These are phyloP conservation scores for Rhogogaster chlorosoma DNA, from an alignment of 2,888 invertebrate species.

Conservation along the genomic window DNA sequence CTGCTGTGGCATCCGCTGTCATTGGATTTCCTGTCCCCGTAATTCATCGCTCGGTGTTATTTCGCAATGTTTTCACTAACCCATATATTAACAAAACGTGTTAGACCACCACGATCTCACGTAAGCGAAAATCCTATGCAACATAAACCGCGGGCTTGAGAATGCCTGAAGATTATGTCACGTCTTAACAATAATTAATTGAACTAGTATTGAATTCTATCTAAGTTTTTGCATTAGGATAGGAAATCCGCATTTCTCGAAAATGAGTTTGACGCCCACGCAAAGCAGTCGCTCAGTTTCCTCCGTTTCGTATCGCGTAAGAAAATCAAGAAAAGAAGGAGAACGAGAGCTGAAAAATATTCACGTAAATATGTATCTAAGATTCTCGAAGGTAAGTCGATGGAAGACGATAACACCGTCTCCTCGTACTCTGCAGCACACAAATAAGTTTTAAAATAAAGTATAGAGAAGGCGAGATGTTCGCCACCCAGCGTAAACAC, in stretches of 20 bases:
- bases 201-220: too few relatives aligned
- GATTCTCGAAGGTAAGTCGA: not conserved
- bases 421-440: not conserved
- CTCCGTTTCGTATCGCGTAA: not conserved
- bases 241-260: not conserved
- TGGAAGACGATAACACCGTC: not conserved
- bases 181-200: not conserved
- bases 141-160: not conserved
- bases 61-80: not conserved
- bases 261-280: not conserved
- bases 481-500: constrained; percentile 71
- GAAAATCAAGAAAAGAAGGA: not conserved
- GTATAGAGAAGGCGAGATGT: constrained; percentile 34
- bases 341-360: not conserved
- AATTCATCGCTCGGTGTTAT: constrained; percentile 18
- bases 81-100: constrained; percentile 6
- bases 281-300: not conserved
- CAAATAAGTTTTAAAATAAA: constrained; percentile 46
- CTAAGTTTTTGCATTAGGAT: not conserved
- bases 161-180: not conserved
- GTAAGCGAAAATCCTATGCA: not conserved
- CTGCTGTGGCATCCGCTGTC: constrained; percentile 38
- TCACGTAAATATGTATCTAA: not conserved
- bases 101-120: not conserved
- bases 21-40: constrained; percentile 6